These are phyloP conservation scores for Cheirogaleus medius DNA, from an alignment of 2,113 vertebrate species.

Conservation along the genomic window DNA sequence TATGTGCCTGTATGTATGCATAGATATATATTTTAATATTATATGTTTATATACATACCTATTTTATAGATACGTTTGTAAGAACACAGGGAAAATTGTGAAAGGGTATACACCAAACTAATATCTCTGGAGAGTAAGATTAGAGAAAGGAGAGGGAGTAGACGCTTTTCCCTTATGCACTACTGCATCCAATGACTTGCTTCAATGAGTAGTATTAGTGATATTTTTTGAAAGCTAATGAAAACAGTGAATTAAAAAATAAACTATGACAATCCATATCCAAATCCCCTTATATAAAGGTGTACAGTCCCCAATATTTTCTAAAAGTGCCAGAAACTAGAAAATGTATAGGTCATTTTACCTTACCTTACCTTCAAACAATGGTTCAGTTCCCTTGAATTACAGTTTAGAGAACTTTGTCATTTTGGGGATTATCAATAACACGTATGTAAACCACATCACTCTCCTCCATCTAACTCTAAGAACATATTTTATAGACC, in stretches of 20 bases:
- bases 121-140: neutral
- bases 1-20: neutral
- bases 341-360: neutral
- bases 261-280: neutral
- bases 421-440: neutral
- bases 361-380: neutral
- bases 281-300: neutral
- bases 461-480: neutral
- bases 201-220: neutral
- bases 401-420: neutral
- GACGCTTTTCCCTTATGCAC: neutral
- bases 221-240: neutral
- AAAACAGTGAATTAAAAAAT: neutral
- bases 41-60: neutral
- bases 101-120: neutral
- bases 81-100: neutral
- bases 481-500: neutral
- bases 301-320: neutral
- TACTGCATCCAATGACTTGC: neutral
- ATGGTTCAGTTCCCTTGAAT: neutral
- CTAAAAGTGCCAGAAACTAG: neutral
- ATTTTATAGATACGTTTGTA: neutral
- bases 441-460: neutral
- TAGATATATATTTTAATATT: too few species aligned
- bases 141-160: neutral